Base-by-base conservation (phyloP, 1,140 invertebrate species). In the Drosophila obscura region DNA sequence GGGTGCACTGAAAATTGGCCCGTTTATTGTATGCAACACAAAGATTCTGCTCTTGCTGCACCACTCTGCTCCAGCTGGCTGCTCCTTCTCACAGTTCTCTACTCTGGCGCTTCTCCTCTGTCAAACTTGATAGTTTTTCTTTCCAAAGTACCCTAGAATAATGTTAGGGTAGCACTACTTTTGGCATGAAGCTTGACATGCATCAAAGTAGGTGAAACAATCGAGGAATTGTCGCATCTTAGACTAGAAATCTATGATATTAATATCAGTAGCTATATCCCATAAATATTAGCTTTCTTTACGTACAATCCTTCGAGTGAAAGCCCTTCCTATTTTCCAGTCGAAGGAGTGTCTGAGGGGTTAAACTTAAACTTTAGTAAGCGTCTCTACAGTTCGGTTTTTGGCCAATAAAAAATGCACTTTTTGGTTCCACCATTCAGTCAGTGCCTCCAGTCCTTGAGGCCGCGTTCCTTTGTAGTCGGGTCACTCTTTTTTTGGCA, bases 1-100 rank as follows among this genome's bases (percentile, higher is more conserved):
- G 63, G n/a, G 28, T 60, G 55, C 24, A 55, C 7, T 16, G 45
- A 64, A 77, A 81, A 77, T 81, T 76, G 53, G 74, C 78, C 71
- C 73, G 61, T 43, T 59, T 59, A 59, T 53, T 74, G 60, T 49
- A 39, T 44, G 39, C 9, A 55, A 45, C 41, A 28, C n/a, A 57
- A 26, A 57, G 39, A 41, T 66, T 48, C 65, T 31, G 15, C 15
- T 41, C 8, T 43, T 28, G 22, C 22, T 24, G 22, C 22, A 24
- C 22, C 11, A 39, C 35, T 4, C 35, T 39, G 35, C 11, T 13
- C 1, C 35, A 13, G 11, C 35, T 39, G 11, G 11, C 35, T 39
- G 35, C 31, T 35, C 43, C 24, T 39, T n/a, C 35, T 44, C 8
- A 11, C 15, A 39, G 39, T 16, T 19, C 4, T 13, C 11, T 39